These are phyloP conservation scores for Rhinolophus sinicus DNA, from an alignment of 2,113 vertebrate species.

Conservation along the genomic window DNA sequence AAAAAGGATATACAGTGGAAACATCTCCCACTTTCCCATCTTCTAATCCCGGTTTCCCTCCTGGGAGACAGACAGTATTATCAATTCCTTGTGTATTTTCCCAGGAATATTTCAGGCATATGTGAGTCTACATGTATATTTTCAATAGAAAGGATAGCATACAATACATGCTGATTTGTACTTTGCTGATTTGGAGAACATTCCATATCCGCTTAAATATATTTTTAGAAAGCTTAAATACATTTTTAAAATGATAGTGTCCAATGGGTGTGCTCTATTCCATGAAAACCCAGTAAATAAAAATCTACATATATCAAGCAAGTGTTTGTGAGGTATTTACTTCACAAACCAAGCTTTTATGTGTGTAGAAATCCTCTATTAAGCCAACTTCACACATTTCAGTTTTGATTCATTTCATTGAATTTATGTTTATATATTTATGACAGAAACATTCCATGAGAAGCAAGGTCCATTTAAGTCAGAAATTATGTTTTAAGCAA, in stretches of 20 bases:
- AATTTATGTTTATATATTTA: conserved; percentile 28
- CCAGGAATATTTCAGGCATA: background rate
- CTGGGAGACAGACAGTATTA: background rate
- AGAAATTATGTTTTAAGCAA: conserved; percentile 37
- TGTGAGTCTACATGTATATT: background rate
- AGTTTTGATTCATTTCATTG: background rate
- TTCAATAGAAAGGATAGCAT: background rate
- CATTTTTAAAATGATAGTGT: background rate
- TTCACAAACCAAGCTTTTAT: conserved; percentile 21
- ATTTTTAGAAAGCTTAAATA: background rate
- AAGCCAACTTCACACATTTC: background rate
- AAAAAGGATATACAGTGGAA: background rate
- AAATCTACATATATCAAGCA: background rate
- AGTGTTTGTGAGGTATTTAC: conserved; percentile 1
- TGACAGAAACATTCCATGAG: background rate
- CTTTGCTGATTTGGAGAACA: background rate
- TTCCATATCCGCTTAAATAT: background rate
- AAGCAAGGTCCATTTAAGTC: conserved; percentile 8
- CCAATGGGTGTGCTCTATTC: background rate
- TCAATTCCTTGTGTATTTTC: background rate
- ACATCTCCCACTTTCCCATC: background rate
- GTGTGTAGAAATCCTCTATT: conserved; percentile 20
- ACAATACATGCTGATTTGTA: background rate
- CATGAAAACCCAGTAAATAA: background rate
- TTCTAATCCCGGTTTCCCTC: background rate